Percentiles rank a stretch among this genome's conserved stretches.
Evolutionary conservation across 2,113 vertebrate species (phyloP).

Genomic region (Bungarus multicinctus): DNA sequence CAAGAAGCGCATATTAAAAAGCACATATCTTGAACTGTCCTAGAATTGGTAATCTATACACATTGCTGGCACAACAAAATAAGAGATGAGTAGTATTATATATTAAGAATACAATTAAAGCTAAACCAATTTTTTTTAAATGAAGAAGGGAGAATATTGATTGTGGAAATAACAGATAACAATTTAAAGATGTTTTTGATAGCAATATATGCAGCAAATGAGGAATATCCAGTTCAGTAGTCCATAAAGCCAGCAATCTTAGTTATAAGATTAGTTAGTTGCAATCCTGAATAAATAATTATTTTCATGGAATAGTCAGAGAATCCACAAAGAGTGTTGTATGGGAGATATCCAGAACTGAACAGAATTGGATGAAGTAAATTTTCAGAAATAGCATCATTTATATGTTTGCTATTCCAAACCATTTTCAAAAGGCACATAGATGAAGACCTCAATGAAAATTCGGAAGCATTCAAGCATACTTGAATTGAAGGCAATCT

Average conservation of each 20-base stretch:
- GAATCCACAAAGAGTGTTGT: neutral
- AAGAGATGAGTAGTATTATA: no score
- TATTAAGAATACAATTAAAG: no score
- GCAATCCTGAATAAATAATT: neutral
- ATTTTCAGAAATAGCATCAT: slow-evolving; percentile 53
- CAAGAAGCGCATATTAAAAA: no score
- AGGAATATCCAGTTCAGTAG: neutral
- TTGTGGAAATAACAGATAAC: no score
- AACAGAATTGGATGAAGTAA: slow-evolving; percentile 16
- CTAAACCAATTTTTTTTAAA: no score
- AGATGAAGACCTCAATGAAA: slow-evolving; percentile 42
- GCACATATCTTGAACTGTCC: no score
- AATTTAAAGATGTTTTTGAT: no score
- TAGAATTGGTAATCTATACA: no score
- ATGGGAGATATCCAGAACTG: neutral
- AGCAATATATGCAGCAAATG: no score
- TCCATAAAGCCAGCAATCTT: neutral
- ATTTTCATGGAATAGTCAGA: neutral
- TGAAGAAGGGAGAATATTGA: no score
- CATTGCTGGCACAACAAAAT: no score
- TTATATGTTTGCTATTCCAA: slow-evolving; percentile 22
- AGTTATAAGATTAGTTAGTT: no score
- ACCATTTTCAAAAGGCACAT: slow-evolving; percentile 40
- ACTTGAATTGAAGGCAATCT: slow-evolving; percentile 40
- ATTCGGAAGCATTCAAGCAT: slow-evolving; percentile 46